A percentile compares a stretch with the other conserved stretches of the same genome.
These are phyloP conservation scores for Tetrax tetrax DNA, from an alignment of 2,113 vertebrate genomes.

Conservation along the genomic window DNA sequence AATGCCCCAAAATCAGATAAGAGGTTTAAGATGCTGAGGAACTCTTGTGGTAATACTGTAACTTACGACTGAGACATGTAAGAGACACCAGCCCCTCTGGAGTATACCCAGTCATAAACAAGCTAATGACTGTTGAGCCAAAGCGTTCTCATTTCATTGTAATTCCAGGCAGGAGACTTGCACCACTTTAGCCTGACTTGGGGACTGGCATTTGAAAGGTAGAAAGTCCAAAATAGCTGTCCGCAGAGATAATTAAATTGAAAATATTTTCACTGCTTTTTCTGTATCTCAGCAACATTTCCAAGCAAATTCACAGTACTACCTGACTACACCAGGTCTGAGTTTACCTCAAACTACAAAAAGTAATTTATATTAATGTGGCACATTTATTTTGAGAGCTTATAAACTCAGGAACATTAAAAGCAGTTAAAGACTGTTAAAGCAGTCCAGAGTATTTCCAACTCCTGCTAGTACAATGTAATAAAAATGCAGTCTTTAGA, in stretches of 20 bases:
- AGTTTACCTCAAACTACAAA: background rate
- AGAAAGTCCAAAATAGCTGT: background rate
- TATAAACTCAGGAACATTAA: background rate
- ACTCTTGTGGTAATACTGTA: background rate
- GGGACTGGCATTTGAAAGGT: background rate
- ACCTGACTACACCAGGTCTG: background rate
- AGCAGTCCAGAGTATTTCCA: background rate
- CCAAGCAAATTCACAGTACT: background rate
- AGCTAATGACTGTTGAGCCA: background rate
- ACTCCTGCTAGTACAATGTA: background rate
- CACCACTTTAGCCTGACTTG: background rate
- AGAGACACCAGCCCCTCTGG: background rate
- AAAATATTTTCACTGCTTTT: background rate
- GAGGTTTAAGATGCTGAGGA: background rate
- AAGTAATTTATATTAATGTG: background rate
- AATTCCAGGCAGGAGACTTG: background rate
- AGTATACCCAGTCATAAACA: background rate
- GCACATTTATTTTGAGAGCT: background rate
- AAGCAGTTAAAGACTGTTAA: no score
- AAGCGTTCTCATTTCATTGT: background rate
- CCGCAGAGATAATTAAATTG: background rate
- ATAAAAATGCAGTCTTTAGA: background rate
- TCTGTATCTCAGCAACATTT: background rate
- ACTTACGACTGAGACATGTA: fast-evolving
- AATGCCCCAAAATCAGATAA: background rate